Base-by-base conservation (phyloP, 2,113 vertebrate genomes). In the Colinus virginianus region DNA sequence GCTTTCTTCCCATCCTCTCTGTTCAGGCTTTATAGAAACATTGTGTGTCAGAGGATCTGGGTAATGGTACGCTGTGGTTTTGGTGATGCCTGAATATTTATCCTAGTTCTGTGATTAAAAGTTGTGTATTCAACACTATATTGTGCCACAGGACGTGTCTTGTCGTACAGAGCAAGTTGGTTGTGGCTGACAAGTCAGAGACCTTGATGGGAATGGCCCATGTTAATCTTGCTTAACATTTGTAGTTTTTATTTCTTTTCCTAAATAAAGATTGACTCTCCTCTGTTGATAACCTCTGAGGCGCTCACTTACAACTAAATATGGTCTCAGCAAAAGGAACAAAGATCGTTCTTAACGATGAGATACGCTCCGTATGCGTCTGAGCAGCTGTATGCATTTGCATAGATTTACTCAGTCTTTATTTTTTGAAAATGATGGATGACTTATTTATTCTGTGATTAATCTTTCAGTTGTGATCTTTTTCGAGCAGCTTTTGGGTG, bases 211-310 rank as follows among this genome's bases (percentile, higher is more conserved):
- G 94, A 95, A 86, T 19, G 69, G 53, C 42, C 62, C 4, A 0
- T 81, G 72, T 84, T 94, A 63, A 91, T 96, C 85, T 80, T 93
- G 86, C 49, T 86, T 61, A 88, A 92, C 62, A 75, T 64, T 81
- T 71, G 66, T 92, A 92, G 62, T 45, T 91, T 85, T 93, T 76
- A 87, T 94, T 91, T 88, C 34, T 90, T 84, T 64, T 91, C 51
- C 69, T 48, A 19, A 78, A 75, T 72, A 64, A 81, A 56, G 70
- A 78, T 64, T 71, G 64, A 68, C 68, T 94, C 25, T 70, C 71
- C 71, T 67, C 66, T 67, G 18, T 46, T 75, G 66, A 78, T 94
- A 88, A 91, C 86, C 83, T 88, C 49, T 6, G 40, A 84, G 79
- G 68, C 64, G 36, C 56, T 85, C 43, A 4, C 42, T 85, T 87